Evolutionary conservation across 1,140 invertebrate genomes (phyloP), one percentile per base, ranked within the genome.

Genomic region (Hyphantria cunea): DNA sequence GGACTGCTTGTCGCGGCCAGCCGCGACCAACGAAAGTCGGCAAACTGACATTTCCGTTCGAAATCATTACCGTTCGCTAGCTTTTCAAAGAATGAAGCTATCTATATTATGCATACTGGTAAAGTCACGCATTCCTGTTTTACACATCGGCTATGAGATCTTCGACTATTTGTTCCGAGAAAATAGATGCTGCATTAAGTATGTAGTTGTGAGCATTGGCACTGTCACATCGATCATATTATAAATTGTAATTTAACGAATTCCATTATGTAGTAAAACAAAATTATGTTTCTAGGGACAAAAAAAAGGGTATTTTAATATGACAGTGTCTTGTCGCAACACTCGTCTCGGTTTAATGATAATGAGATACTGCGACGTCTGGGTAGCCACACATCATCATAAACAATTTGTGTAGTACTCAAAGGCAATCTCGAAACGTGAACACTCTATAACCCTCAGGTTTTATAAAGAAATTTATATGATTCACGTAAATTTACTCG

Each of bases 21-120:
- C 41, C 49, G 41, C 54, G 52, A 51, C 53, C 64, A 64, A 74
- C 70, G 39, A 61, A 79, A 78, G 72, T 75, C 74, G 55, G 70
- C 76, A 77, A 81, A 82, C 74, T 81, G 75, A 78, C 71, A 77
- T 80, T 76, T 86, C 79, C 76, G 80, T 61, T 76, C 68, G 58
- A 66, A 78, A 81, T 78, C 73, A 72, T 74, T 72, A 72, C 72
- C 69, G 59, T 67, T 74, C 66, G 74, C 70, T 65, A 68, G 62
- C 70, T 77, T 79, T 71, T 50, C 63, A 70, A 65, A 39, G 64
- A 67, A 52, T 59, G 58, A 59, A 50, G 41, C 64, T 60, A 56
- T 44, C 34, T 68, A 44, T 33, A 44, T 59, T 59, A 66, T 55
- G 51, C 50, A 37, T 41, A 61, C 52, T 52, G 53, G n/a, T 44